Evolutionary conservation across 2,888 invertebrate genomes (phyloP), one percentile per base, ranked within the genome.

Genomic region (Campoletis raptor): DNA sequence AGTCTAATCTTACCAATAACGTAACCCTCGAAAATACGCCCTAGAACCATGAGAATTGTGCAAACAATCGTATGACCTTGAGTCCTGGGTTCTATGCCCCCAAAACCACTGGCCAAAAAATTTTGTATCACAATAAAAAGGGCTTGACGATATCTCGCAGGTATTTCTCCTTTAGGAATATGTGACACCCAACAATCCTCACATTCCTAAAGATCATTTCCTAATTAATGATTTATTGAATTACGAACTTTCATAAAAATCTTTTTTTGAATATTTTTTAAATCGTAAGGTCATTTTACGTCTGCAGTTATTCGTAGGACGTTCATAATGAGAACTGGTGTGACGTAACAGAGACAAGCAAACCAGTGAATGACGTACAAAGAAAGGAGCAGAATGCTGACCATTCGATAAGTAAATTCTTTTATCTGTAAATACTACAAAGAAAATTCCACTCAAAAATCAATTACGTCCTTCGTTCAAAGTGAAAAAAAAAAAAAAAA

Each of bases 81-180:
- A 2, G 89, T 89, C 72, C 76, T 64, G 0, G 93, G 92, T 37
- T 88, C 69, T 4, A 91, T 90, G 6, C 88, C 82, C 0, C 93
- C 93, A 42, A 91, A 94, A 82, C 92, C 93, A 69, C 90, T 92
- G 0, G 89, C 91, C 1, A 91, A 89, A 30, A 94, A 90, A 84
- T 93, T 93, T 85, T 93, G 91, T 8, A 93, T 77, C 2, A 93
- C 92, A 10, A 93, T 92, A 70, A 92, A 93, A 10, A 93, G 87
- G 0, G 93, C 90, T 8, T 90, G 90, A 66, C 90, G 90, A 52
- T 93, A 93, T 83, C 89, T 90, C 5, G 40, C 9, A 24, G 88
- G n/a, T 21, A 87, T 64, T 18, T 81, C 66, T 9, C 78, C 69
- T 4, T 88, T 81, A 0, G 80, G 57, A 10, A 92, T 83, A 66